phyloP scores from a whole-genome alignment of 1,140 invertebrate species.

The Coenobita brevimanus region DNA sequence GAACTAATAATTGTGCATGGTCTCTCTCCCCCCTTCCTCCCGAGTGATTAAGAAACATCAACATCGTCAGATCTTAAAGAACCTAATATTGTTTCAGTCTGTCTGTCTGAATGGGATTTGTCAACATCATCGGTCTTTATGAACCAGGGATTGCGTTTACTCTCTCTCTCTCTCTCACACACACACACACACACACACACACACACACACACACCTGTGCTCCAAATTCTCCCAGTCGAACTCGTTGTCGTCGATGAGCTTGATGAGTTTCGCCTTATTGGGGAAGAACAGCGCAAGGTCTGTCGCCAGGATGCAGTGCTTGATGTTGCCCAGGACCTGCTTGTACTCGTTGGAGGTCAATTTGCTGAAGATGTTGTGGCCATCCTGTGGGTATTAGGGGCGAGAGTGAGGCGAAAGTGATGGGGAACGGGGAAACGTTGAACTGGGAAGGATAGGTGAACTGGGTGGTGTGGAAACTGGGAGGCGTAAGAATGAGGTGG shows the following conservation, averaged over 20 bases:
- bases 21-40: too few species aligned
- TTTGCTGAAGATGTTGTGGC: conserved; percentile 86
- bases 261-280: conserved; percentile 80
- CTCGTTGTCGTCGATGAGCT: conserved; percentile 76
- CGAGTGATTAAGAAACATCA: too few species aligned
- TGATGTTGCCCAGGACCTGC: conserved; percentile 81
- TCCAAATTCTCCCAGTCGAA: conserved; percentile 80
- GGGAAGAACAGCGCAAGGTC: conserved; percentile 87
- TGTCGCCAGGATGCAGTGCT: conserved; percentile 88
- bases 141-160: too few species aligned
- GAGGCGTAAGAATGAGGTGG: too few species aligned
- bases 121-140: too few species aligned
- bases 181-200: too few species aligned
- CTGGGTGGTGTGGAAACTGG: neutral
- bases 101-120: too few species aligned
- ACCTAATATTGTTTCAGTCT: too few species aligned
- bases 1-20: too few species aligned
- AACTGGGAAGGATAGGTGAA: neutral
- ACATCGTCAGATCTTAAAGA: too few species aligned
- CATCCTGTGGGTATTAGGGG: conserved; percentile 78
- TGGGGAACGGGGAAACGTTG: neutral
- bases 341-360: conserved; percentile 85
- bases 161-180: too few species aligned
- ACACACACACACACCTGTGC: too few species aligned
- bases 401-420: neutral